Evolutionary conservation across 1,140 invertebrate genomes (phyloP), one percentile per base, ranked within the genome.

Genomic region (Drosophila repleta): DNA sequence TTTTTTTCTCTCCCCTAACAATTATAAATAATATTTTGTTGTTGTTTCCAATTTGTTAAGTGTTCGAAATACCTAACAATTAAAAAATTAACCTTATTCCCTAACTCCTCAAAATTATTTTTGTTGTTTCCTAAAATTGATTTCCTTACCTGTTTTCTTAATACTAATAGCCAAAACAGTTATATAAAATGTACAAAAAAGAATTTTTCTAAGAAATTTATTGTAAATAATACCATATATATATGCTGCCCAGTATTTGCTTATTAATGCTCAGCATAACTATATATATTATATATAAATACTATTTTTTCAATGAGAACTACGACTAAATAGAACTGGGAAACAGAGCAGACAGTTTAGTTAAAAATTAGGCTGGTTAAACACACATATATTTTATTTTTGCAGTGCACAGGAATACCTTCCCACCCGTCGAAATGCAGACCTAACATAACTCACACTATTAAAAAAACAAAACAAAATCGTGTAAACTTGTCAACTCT

Each of bases 211-310:
- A 24, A 56, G 66, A 58, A 29, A 15, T 43, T 39, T 37, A 46
- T 24, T 89, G 79, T 83, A 88, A 57, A 87, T 82, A 84, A 79
- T 67, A 46, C 10, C 29, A 46, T 15, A 65, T 39, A 53, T 13
- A 65, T 39, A 53, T 79, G 52, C 75, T 69, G 63, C 57, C 48
- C 21, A 75, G 78, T 78, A 85, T 72, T 75, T 76, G 82, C 82
- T 81, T 85, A 81, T 72, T 87, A 85, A 85, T 87, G 81, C 81
- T 70, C 70, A 52, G 81, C 81, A 57, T 68, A 87, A 75, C 57
- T 11, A 64, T n/a, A 60, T 76, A 29, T 57, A 69, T 11, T 35
- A 39, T 29, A 49, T 17, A 45, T 55, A 20, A 29, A 11, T 17
- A 29, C 46, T 26, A 57, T 62, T 39, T 15, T 17, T 48, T 35